Conservation (phyloP, 2,888 invertebrate species). For the Dolichomitus sp. region DNA sequence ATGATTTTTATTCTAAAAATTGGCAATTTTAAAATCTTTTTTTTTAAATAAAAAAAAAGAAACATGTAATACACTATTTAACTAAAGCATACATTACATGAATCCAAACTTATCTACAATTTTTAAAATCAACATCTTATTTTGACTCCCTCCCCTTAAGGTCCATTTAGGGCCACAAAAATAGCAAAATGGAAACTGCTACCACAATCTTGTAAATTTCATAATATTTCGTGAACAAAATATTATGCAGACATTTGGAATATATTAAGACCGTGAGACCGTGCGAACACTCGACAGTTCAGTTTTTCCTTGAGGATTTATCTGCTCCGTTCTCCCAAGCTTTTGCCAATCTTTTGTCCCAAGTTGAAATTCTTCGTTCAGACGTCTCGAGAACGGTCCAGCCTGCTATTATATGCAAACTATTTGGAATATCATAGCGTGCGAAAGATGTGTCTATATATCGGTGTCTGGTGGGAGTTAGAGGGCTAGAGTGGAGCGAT, state of each 20-base stretch:
- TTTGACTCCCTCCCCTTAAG: too few relatives aligned
- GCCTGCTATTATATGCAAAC: constrained; percentile 63
- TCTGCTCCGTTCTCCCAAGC: background rate
- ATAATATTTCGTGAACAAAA: background rate
- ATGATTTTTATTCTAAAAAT: too few relatives aligned
- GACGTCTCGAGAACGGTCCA: constrained; percentile 36
- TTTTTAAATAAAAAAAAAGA: too few relatives aligned
- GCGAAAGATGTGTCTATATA: constrained; percentile 51
- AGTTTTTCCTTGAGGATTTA: constrained; percentile 41
- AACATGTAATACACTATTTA: too few relatives aligned
- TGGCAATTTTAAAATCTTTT: too few relatives aligned
- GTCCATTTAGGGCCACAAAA: too few relatives aligned
- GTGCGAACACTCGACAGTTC: constrained; percentile 51
- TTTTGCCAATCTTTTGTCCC: constrained; percentile 40
- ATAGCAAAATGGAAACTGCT: background rate
- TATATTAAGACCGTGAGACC: constrained; percentile 33
- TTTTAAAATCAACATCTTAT: too few relatives aligned
- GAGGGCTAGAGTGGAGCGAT: constrained; percentile 36
- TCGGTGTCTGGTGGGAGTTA: constrained; percentile 13
- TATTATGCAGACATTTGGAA: constrained; percentile 53
- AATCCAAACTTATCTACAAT: too few relatives aligned
- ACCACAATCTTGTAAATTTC: constrained; percentile 7
- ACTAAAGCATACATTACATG: too few relatives aligned
- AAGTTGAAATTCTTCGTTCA: constrained; percentile 28
- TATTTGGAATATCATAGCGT: constrained; percentile 63